These are phyloP conservation scores for Drosophila dives DNA, from an alignment of 2,888 invertebrate species.

Conservation along the genomic window DNA sequence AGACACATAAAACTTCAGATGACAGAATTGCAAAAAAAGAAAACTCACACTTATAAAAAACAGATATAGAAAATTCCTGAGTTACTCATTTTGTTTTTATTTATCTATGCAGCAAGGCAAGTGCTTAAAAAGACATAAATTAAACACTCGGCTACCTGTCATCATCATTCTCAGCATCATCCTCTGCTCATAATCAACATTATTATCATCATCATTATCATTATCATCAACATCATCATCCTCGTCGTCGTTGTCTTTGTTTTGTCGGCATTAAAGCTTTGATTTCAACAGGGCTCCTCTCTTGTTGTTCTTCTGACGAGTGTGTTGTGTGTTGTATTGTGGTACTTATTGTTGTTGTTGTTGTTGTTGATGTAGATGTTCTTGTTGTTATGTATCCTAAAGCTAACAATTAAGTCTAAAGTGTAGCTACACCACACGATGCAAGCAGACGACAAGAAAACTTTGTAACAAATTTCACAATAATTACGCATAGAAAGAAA, in stretches of 20 bases:
- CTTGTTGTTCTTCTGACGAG: constrained; percentile 47
- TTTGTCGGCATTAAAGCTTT: constrained; percentile 77
- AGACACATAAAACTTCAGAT: constrained; percentile 21
- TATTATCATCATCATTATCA: constrained; percentile 11
- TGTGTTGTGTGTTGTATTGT: constrained; percentile 40
- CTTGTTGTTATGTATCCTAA: constrained; percentile 71
- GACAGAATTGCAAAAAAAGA: constrained; percentile 17
- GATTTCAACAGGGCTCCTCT: constrained; percentile 73
- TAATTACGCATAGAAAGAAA: constrained; percentile 59
- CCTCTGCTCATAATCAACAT: constrained; percentile 20
- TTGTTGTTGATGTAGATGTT: constrained; percentile 47
- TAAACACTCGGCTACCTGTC: constrained; percentile 79
- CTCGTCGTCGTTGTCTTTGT: constrained; percentile 20
- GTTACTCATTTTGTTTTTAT: constrained; percentile 12
- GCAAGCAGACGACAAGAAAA: constrained; percentile 59
- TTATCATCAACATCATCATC: neutral
- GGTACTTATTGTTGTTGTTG: constrained; percentile 13
- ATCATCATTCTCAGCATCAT: constrained; percentile 67
- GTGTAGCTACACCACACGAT: constrained; percentile 67
- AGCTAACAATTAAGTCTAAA: constrained; percentile 80
- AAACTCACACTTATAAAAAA: neutral
- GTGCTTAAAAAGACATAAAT: constrained; percentile 80
- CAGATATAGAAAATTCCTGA: constrained; percentile 35
- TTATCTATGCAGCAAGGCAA: constrained; percentile 53
- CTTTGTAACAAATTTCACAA: constrained; percentile 66